Evolutionary conservation across 2,113 vertebrate genomes (phyloP), one percentile per base, ranked within the genome.

Genomic region (Pygoscelis adeliae): DNA sequence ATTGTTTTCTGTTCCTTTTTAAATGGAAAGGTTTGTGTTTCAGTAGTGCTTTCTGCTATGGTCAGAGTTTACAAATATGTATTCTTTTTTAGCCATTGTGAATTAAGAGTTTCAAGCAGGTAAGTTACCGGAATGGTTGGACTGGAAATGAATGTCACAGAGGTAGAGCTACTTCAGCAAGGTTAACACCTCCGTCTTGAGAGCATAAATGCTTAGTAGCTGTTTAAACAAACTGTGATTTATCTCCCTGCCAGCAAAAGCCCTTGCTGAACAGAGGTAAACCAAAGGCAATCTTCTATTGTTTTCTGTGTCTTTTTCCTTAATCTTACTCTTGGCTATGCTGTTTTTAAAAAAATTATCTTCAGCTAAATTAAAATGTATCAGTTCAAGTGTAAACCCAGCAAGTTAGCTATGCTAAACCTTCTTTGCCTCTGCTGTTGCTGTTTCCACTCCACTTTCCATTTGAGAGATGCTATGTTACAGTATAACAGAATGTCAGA

Each of bases 221-320:
- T 78, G 6, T 67, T 96, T 62, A 78, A 96, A 94, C 82, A 88
- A 94, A 90, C 59, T 26, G 22, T 67, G 63, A 94, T 94, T 78
- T 83, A 86, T 83, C 59, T 62, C 71, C 63, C 46, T 83, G 76
- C n/a, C 90, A 95, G 69, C 27, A 85, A 82, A 74, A 91, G 59
- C 72, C 38, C 42, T 89, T 58, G 46, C 52, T 88, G 85, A 87
- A 16, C 70, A 93, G 47, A 92, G 42, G 90, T 83, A 91, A 95
- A 88, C 9, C 82, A 77, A 42, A 95, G 74, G 79, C 83, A 85
- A 77, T 87, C 12, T 90, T 85, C 34, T 86, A 36, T 47, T 94
- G 53, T 62, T 73, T 89, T 55, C 53, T 76, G 8, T 80, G 44
- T 66, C 58, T 69, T 89, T 82, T 71, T 67, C 72, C 62, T 74